Base-by-base conservation (phyloP, 2,888 invertebrate species). In the Julus scandinavius region DNA sequence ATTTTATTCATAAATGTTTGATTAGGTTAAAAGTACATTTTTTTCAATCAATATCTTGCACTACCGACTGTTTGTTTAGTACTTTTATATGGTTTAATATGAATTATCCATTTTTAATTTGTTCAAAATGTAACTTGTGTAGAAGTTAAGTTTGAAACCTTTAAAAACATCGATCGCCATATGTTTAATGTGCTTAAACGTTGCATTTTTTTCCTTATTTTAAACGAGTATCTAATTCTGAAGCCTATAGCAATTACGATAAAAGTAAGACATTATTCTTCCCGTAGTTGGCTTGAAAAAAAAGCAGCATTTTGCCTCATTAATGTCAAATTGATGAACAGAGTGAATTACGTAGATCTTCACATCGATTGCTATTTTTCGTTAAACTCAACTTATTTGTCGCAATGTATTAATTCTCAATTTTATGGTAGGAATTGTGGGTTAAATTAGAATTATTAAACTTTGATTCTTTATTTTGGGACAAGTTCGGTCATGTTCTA, bases 301-400 rank as follows among this genome's bases (percentile, higher is more conserved):
- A 11, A 2, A 9, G n/a, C 49, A 49, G 13, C 49, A 7, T 72
- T 29, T 72, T 72, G n/a, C 29, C n/a, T 29, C 72, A 72, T 72
- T 29, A 72, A 72, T 72, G 72, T 29, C 72, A 29, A 72, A 29
- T 72, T 72, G 72, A 72, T 72, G 72, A 72, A 29, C 29, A 72
- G 72, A 29, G 72, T 29, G 72, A 72, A 29, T 72, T 72, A 72
- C n/a, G n/a, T n/a, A 29, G 72, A 72, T n/a, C 72, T 29, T 29
- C 29, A 72, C 20, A 72, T 72, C 72, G 72, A 72, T 72, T 72
- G 72, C 7, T 72, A 29, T 72, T 72, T 29, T 72, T 29, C 72
- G n/a, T n/a, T 72, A 72, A 72, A 11, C 72, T 72, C 2, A 72
- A 29, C 72, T 72, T 9, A n/a, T 29, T 6, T 29, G 72, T 4